Evolutionary conservation across 1,140 invertebrate genomes (phyloP).

Genomic region (Sycobia sp.): DNA sequence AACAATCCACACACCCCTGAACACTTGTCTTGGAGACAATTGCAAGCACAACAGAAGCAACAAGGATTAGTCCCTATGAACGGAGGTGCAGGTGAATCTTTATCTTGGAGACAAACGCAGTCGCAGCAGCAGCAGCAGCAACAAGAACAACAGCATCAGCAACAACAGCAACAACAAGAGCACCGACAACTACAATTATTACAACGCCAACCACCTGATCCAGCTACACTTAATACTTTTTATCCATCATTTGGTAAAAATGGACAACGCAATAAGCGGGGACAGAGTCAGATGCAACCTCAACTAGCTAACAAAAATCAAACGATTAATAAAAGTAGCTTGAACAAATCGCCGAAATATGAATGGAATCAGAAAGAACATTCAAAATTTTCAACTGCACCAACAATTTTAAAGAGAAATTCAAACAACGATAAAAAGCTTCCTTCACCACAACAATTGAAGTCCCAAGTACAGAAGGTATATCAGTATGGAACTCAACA

Average conservation of each 20-base stretch:
- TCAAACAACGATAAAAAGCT: background rate
- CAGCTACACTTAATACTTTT: background rate
- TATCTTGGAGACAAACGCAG: background rate
- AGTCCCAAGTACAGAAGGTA: background rate
- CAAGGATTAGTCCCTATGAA: background rate
- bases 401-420: constrained; percentile 2
- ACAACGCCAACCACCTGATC: background rate
- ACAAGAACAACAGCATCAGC: background rate
- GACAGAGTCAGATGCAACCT: background rate
- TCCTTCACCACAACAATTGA: constrained; percentile 7
- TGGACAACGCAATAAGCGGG: background rate
- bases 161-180: background rate
- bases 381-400: too few relatives aligned
- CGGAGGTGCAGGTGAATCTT: too few relatives aligned
- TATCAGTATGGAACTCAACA: constrained; percentile 1
- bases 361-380: background rate
- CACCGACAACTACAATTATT: background rate
- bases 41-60: background rate
- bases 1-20: constrained; percentile 1
- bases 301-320: background rate
- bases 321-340: background rate
- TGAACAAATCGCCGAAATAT: constrained; percentile 1
- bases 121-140: background rate
- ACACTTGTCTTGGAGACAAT: too few relatives aligned
- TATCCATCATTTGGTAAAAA: constrained; percentile 10